phyloP scores from a whole-genome alignment of 2,113 vertebrate species.

The Setophaga petechia region DNA sequence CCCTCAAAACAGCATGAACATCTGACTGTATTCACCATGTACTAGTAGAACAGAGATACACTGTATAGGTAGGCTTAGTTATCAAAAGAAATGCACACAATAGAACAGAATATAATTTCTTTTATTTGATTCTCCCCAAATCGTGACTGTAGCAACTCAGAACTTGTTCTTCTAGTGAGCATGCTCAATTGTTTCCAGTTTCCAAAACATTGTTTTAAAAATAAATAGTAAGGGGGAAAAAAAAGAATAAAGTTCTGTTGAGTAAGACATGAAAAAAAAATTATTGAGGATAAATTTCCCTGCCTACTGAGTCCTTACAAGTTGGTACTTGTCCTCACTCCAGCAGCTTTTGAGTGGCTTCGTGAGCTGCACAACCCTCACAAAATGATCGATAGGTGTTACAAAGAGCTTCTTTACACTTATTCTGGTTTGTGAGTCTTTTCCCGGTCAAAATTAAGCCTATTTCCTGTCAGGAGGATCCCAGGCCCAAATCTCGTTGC shows the following conservation, averaged over 20 bases:
- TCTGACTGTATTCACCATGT: neutral
- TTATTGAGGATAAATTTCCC: neutral
- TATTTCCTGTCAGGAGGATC: neutral
- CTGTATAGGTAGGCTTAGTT: neutral
- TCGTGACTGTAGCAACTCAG: neutral
- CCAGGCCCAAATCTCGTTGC: neutral
- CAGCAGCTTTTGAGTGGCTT: neutral
- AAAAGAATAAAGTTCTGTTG: neutral
- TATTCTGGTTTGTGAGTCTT: neutral
- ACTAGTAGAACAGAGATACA: neutral
- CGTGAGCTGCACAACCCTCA: neutral
- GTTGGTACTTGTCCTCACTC: neutral
- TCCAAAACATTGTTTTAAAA: neutral
- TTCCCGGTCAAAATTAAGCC: neutral
- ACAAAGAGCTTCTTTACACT: neutral
- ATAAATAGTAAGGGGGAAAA: neutral
- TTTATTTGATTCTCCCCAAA: neutral
- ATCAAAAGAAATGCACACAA: neutral
- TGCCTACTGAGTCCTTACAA: neutral
- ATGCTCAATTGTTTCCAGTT: neutral
- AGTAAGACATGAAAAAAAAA: neutral
- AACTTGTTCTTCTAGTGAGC: neutral
- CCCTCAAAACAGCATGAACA: rapidly evolving
- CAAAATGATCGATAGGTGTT: neutral
- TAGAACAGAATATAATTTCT: neutral